Percentiles rank a stretch among this genome's conserved stretches.
Conservation (phyloP, 2,113 vertebrate genomes). For the Tor tambroides region DNA sequence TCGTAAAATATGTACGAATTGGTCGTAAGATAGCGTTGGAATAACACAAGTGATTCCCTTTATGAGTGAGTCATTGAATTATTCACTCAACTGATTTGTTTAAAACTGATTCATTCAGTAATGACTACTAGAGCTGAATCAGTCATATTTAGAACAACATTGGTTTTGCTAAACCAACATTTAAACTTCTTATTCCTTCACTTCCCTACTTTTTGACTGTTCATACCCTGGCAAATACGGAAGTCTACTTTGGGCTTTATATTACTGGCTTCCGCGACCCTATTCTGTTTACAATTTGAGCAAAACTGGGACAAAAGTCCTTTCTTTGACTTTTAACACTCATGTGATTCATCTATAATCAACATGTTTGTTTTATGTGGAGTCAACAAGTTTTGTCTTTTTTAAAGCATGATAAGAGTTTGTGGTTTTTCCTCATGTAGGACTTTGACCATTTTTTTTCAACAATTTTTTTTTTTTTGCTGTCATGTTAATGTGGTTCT, state of each 20-base stretch:
- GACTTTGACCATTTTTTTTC: constrained; percentile 14
- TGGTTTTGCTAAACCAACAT: not conserved
- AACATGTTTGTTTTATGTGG: constrained; percentile 41
- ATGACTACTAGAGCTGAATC: not conserved
- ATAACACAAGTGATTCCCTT: not conserved
- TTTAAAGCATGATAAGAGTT: constrained; percentile 31
- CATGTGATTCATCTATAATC: constrained; percentile 19
- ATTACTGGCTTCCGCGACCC: not conserved
- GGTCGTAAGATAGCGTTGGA: not conserved
- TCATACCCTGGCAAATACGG: not conserved
- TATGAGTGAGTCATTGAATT: not conserved
- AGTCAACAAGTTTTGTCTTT: constrained; percentile 37
- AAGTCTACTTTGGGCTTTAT: not conserved
- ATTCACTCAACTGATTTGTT: not conserved
- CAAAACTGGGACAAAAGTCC: not conserved
- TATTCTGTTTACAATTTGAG: not conserved
- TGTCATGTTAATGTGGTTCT: not conserved
- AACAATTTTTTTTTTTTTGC: no score
- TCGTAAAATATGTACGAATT: no score
- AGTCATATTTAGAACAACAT: not conserved
- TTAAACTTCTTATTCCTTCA: not conserved
- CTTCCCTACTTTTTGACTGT: not conserved
- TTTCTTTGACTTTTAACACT: constrained; percentile 41
- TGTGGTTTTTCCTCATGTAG: constrained; percentile 4
- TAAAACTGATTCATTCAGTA: not conserved